Evolutionary conservation across 2,113 vertebrate species (phyloP), one percentile per base, ranked within the genome.

Genomic region (Apodemus sylvaticus): DNA sequence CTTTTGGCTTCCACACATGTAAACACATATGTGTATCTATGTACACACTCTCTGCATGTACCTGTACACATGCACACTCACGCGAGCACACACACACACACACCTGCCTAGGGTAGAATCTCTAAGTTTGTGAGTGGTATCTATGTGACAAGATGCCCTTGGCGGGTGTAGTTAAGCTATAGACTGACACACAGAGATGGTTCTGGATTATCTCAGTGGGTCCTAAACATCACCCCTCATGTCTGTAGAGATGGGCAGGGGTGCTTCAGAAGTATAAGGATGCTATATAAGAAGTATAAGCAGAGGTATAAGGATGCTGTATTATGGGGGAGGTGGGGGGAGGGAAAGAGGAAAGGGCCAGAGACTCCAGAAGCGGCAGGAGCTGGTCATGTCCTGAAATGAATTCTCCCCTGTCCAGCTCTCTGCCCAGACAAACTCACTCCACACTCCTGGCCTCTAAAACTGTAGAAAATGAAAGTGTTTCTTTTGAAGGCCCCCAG

Each of bases 281-380:
- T n/a, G n/a, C n/a, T n/a, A n/a, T n/a, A n/a, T n/a, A n/a, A n/a
- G n/a, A n/a, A n/a, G n/a, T n/a, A n/a, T n/a, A n/a, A n/a, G 34
- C 53, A 45, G 16, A 42, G 29, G 36, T 36, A 7, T 39, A 5
- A 51, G 36, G 20, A 17, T 34, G 6, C 10, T 29, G 0, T 1
- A 0, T 29, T 26, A 31, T 82, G 55, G 1, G 13, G 42, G 13
- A 4, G 1, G 16, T 36, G 7, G 10, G 39, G 4, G 4, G 48
- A 20, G 14, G 20, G n/a, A 36, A 0, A 16, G 11, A 45, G 62
- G 64, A 34, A 3, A 78, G 45, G 1, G 6, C 5, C 77, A n/a
- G 48, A 24, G 17, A 22, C 82, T 85, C 78, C 51, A 55, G 60
- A 31, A 31, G 16, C 39, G 31, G 24, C 0, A 5, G 26, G 60